Evolutionary conservation across 1,140 invertebrate species (phyloP).

Genomic region (Cydia amplana): DNA sequence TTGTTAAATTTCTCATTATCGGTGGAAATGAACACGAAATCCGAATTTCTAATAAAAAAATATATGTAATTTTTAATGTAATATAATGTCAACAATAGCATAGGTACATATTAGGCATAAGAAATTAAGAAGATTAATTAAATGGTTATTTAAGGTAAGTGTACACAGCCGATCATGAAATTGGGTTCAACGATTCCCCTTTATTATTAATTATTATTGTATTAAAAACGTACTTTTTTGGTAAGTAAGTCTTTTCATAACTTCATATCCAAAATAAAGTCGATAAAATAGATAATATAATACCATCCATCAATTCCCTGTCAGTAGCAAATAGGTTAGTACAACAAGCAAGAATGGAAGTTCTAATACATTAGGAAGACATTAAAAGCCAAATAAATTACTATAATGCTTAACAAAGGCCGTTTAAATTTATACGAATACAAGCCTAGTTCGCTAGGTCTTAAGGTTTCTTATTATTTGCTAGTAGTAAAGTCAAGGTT

Average conservation of each 20-base stretch:
- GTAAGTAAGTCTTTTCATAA: too few relatives aligned
- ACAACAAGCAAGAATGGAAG: background rate
- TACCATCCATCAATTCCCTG: background rate
- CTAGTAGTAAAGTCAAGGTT: background rate
- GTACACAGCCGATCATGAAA: too few relatives aligned
- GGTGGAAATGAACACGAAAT: too few relatives aligned
- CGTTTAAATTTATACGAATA: background rate
- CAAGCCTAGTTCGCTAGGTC: background rate
- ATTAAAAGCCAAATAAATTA: constrained; percentile 30
- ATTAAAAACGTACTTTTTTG: background rate
- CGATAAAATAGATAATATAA: background rate
- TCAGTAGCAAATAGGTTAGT: background rate
- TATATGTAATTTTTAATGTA: too few relatives aligned
- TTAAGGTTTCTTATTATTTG: background rate
- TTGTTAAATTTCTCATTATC: too few relatives aligned
- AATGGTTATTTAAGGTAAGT: too few relatives aligned
- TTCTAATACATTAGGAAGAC: constrained; percentile 22
- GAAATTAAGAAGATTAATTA: too few relatives aligned
- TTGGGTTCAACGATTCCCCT: too few relatives aligned
- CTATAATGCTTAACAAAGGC: constrained; percentile 8
- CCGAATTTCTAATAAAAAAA: too few relatives aligned
- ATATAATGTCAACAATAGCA: too few relatives aligned
- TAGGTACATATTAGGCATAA: too few relatives aligned
- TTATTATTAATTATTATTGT: background rate
- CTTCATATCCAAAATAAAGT: background rate